Evolutionary conservation across 2,797 vertebrate species (phyloP).

Genomic region (Catostomus latipinnis): DNA sequence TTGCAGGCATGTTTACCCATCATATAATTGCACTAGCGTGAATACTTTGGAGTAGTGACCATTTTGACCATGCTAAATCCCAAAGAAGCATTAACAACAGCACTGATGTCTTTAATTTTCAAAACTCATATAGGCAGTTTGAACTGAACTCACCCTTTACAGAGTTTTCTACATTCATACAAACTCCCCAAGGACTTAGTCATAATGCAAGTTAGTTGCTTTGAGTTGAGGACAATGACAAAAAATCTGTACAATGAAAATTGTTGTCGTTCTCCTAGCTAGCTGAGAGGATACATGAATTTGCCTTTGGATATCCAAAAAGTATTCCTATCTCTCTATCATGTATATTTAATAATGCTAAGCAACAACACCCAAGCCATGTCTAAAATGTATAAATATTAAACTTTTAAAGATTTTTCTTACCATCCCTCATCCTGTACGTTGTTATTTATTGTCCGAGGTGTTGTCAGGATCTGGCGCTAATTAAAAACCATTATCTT

Average conservation of each 20-base stretch:
- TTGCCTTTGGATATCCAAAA: slow-evolving; percentile 17
- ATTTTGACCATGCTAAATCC: not conserved
- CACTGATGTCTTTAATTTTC: slow-evolving; percentile 7
- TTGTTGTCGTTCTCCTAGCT: not conserved
- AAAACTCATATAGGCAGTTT: not conserved
- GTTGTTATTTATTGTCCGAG: slow-evolving; percentile 3
- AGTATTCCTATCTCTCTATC: slow-evolving; percentile 10
- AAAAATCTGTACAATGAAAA: slow-evolving; percentile 15
- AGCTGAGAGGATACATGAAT: slow-evolving; percentile 9
- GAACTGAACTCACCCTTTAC: not conserved
- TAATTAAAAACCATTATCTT: slow-evolving; percentile 41
- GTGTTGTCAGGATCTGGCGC: not conserved
- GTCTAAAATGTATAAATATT: not conserved
- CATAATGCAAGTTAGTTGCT: not conserved
- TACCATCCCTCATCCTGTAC: not conserved
- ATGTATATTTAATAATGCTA: slow-evolving; percentile 35
- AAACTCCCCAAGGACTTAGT: not conserved
- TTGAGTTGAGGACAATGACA: not conserved
- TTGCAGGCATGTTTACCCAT: too few species aligned
- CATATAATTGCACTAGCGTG: too few species aligned
- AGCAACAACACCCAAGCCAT: not conserved
- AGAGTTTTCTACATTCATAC: slow-evolving; percentile 2
- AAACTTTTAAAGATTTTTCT: not conserved
- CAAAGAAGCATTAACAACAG: not conserved
- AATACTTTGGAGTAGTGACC: too few species aligned